Evolutionary conservation across 2,113 vertebrate species (phyloP), one percentile per base, ranked within the genome.

Genomic region (Rhynchopsitta pachyrhyncha): DNA sequence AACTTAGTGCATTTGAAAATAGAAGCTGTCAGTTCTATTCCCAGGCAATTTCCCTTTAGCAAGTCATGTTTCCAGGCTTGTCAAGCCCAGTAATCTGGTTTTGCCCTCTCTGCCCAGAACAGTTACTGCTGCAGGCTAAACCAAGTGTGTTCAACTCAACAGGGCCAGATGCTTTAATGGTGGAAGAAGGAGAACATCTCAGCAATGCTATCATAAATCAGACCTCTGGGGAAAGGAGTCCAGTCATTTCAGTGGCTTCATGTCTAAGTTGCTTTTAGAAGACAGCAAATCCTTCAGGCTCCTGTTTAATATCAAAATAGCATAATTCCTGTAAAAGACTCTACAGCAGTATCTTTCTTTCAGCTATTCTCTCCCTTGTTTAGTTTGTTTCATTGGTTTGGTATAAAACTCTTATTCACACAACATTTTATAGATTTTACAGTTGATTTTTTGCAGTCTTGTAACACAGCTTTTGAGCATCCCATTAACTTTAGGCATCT

Each of bases 1-100:
- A 82, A 41, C 41, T 63, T 55, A 7, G 6, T 39, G 14, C 1
- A 5, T 47, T 41, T 64, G 79, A 29, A 63, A 79, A 50, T 5
- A 62, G 17, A 57, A 83, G 20, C 19, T n/a, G 39, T 37, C 35
- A 27, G 66, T 60, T 49, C 55, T 67, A 53, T 76, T 86, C 57
- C 64, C 44, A 46, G 16, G 37, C 14, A 29, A 29, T 82, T 90
- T 73, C 52, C 35, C 52, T 67, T n/a, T 20, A 49, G 39, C 39
- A 42, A n/a, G 49, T 67, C 15, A 17, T 67, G 29, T 39, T 47
- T 42, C 25, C 25, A 47, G 57, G 8, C 4, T 0, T 14, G 35
- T 37, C 0, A 1, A 75, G 25, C 25, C 11, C 39, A 4, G 13
- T 11, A 9, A 24, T 10, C 20, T 1, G 2, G 29, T 64, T 85